Evolutionary conservation across 2,113 vertebrate species (phyloP).

Genomic region (Centrocercus urophasianus): DNA sequence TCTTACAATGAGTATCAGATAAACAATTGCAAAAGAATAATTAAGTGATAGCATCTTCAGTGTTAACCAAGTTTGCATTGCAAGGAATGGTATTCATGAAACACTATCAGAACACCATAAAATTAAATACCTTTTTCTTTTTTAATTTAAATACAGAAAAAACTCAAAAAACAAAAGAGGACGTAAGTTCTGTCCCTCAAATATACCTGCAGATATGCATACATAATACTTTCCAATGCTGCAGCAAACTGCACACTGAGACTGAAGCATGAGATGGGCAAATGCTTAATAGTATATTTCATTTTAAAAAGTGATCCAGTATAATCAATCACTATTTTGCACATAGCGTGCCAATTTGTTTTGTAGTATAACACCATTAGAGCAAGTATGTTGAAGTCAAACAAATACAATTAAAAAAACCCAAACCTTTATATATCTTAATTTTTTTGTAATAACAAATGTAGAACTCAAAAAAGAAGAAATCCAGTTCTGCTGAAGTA

Average conservation of each 20-base stretch:
- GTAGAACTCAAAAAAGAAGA: not conserved
- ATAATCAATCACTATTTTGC: not conserved
- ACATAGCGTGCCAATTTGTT: not conserved
- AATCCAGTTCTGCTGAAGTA: not conserved
- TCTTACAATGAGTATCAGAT: not conserved
- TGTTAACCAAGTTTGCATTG: not conserved
- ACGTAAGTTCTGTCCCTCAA: not conserved
- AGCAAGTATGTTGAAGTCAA: not conserved
- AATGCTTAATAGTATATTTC: not conserved
- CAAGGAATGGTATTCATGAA: not conserved
- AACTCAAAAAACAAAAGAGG: not conserved
- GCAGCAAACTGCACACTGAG: not conserved
- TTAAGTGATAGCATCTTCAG: not conserved
- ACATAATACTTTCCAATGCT: not conserved
- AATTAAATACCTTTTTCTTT: not conserved
- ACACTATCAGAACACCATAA: not conserved
- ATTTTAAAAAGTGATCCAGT: not conserved
- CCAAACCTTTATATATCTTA: not conserved
- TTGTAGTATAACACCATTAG: not conserved
- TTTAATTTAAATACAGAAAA: not conserved
- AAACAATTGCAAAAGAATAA: not conserved
- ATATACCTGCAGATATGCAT: not conserved
- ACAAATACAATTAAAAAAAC: not conserved
- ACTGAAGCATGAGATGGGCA: not conserved
- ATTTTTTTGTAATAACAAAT: not conserved